Conservation (phyloP, 1,140 invertebrate species). For the Eumaeus atala region DNA sequence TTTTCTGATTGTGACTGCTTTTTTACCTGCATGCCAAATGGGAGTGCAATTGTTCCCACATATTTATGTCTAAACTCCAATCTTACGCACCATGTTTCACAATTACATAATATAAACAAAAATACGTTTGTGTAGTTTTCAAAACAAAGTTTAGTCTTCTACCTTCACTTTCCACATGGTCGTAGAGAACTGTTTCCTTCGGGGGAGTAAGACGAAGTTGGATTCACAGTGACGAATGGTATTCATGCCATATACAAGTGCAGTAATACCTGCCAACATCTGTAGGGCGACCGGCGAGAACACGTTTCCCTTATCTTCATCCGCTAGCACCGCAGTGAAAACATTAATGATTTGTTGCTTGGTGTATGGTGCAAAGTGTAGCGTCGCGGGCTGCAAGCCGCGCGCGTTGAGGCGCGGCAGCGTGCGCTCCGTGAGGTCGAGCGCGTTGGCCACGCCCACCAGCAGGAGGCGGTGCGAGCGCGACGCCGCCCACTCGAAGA, state of each 20-base stretch:
- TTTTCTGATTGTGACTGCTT: too few species aligned
- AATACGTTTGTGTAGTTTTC: too few species aligned
- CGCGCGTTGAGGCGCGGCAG: slow-evolving; percentile 88
- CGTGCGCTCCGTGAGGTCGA: slow-evolving; percentile 94
- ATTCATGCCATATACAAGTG: slow-evolving; percentile 11
- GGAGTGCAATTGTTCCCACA: too few species aligned
- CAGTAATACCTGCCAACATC: slow-evolving; percentile 81
- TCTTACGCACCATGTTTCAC: too few species aligned
- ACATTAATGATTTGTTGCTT: slow-evolving; percentile 92
- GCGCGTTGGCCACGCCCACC: slow-evolving; percentile 95
- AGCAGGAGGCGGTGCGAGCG: slow-evolving; percentile 83
- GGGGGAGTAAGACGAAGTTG: too few species aligned
- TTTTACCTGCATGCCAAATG: too few species aligned
- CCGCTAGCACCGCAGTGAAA: slow-evolving; percentile 83
- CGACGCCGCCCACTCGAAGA: slow-evolving; percentile 93
- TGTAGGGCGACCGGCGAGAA: slow-evolving; percentile 89
- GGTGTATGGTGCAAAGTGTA: slow-evolving; percentile 95
- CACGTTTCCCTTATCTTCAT: slow-evolving; percentile 80
- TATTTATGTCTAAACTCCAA: too few species aligned
- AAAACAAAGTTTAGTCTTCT: too few species aligned
- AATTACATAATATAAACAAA: too few species aligned
- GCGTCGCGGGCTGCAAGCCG: slow-evolving; percentile 81
- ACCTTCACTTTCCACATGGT: too few species aligned
- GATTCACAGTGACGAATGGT: too few species aligned
- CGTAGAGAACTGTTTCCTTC: too few species aligned